These are phyloP conservation scores for Tenualosa thibaudeaui DNA, from an alignment of 2,797 vertebrate genomes.

Conservation along the genomic window DNA sequence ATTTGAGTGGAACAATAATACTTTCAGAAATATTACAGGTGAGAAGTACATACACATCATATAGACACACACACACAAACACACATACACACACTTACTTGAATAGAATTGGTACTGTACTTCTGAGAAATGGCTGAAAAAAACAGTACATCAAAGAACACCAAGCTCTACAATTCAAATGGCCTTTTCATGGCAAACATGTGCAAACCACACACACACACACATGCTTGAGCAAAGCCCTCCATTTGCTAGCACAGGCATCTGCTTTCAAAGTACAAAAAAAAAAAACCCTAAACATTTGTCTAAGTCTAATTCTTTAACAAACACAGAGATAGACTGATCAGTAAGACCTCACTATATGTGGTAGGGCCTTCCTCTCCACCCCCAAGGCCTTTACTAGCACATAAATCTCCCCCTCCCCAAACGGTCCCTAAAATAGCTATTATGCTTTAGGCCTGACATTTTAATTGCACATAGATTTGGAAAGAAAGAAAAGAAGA, in stretches of 20 bases:
- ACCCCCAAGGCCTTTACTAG: not conserved
- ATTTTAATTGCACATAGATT: conserved; percentile 18
- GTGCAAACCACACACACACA: too few species aligned
- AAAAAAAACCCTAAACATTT: not conserved
- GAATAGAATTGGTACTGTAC: not conserved
- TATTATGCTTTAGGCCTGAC: not conserved
- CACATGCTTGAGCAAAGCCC: too few species aligned
- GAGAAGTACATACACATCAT: not conserved
- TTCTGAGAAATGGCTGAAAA: not conserved
- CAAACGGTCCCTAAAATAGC: not conserved
- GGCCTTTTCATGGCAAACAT: too few species aligned
- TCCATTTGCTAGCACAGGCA: too few species aligned
- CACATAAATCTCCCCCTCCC: not conserved
- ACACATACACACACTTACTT: not conserved
- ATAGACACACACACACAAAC: not conserved
- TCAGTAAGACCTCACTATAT: not conserved
- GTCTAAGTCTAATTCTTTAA: not conserved
- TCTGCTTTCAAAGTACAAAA: too few species aligned
- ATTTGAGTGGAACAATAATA: too few species aligned
- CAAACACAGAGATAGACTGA: not conserved
- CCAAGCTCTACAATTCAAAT: not conserved
- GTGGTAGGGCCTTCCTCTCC: not conserved
- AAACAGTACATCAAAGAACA: not conserved
- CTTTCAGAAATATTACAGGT: too few species aligned
- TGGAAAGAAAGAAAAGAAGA: not conserved